Evolutionary conservation across 2,888 invertebrate genomes (phyloP).

Genomic region (Drosophila anceps): DNA sequence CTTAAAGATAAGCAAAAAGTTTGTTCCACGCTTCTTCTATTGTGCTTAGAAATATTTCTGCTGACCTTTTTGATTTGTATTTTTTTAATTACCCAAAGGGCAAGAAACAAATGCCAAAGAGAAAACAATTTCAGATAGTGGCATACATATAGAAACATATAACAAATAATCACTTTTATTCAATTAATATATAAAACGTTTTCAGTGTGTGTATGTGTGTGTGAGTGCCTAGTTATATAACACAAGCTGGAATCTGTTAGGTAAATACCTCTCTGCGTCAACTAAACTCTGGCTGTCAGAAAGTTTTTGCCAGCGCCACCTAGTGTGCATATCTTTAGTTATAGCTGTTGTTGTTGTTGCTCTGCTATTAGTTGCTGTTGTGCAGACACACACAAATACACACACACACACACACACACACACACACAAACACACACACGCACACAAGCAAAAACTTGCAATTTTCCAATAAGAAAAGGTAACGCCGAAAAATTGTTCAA

Average conservation of each 20-base stretch:
- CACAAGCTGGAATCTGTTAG: slow-evolving; percentile 68
- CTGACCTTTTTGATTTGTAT: slow-evolving; percentile 37
- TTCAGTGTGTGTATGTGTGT: not conserved
- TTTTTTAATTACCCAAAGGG: slow-evolving; percentile 47
- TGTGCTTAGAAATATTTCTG: slow-evolving; percentile 12
- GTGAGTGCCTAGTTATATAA: slow-evolving; percentile 43
- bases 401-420: slow-evolving; percentile 1
- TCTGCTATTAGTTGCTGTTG: slow-evolving; percentile 30
- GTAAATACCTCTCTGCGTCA: slow-evolving; percentile 76
- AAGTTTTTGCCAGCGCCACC: slow-evolving; percentile 56
- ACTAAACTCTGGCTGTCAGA: slow-evolving; percentile 65
- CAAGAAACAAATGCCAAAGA: not conserved
- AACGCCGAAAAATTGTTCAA: slow-evolving; percentile 78
- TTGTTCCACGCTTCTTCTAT: slow-evolving; percentile 38
- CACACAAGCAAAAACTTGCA: slow-evolving; percentile 64
- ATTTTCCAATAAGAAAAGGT: slow-evolving; percentile 79
- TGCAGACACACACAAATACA: slow-evolving; percentile 21
- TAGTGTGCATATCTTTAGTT: slow-evolving; percentile 63
- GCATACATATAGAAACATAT: not conserved
- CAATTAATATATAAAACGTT: slow-evolving; percentile 38
- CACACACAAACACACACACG: not conserved
- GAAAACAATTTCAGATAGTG: not conserved
- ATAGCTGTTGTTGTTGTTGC: slow-evolving; percentile 30
- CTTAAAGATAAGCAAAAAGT: slow-evolving; percentile 67
- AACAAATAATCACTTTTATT: slow-evolving; percentile 28